Base-by-base conservation (phyloP, 2,113 vertebrate species). In the Eleginops maclovinus region DNA sequence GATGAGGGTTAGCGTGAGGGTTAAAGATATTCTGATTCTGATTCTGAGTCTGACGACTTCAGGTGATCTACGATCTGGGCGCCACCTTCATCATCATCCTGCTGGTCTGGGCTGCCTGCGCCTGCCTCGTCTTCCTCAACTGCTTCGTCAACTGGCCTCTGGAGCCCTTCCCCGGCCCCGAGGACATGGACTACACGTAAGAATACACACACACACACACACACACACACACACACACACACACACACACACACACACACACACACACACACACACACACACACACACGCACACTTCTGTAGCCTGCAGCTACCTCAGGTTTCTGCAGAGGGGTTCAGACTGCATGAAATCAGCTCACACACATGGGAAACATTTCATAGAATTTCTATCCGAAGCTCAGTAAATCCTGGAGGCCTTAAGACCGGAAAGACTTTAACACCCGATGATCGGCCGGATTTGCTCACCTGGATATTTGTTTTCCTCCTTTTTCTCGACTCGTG, bases 151-250 rank as follows among this genome's bases (percentile, higher is more conserved):
- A 99, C 87, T 99, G 98, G 98, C 98, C 98, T 0, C 94, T 99
- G 75, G 98, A 99, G 67, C 98, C 98, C 1, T 99, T 99, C 90
- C 98, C 98, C 0, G 97, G 98, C 49, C 98, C 98, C 0, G 98
- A 99, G 87, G 98, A 99, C 91, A 99, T 99, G 98, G 98, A 99
- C 91, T 99, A 96, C 84, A 95, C 96, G 98, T 99, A 95, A 95
- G 97, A 93, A 36, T 36, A 31, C 28, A 31, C 28, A 31, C 28
- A 46, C 15, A 24, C 65, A 26, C 22, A n/a, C 26, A 50, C 49
- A 13, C 24, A 24, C 58, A 46, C 5, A 5, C 43, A 31, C 55
- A 31, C 58, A 46, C 5, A 5, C 43, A 31, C 55, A 54, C 53
- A 54, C 22, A 22, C 22, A 21, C 31, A 51, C 53, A 12, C 22